Conservation (phyloP, 2,797 vertebrate genomes). For the Enteromius trimaculatus region DNA sequence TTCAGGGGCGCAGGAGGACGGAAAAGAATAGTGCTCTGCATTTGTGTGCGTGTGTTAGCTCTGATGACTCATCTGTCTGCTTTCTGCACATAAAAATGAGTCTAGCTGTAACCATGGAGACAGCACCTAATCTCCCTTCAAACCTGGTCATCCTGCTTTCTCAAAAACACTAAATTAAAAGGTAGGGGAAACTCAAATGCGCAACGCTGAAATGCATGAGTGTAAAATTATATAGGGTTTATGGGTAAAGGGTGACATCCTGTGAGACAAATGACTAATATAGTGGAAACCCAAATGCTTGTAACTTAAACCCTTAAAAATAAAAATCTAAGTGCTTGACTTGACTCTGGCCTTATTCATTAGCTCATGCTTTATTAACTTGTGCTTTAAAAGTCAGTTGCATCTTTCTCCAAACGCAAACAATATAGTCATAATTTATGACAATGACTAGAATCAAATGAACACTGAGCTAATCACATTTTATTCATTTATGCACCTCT, state of each 20-base stretch:
- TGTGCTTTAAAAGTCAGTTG: too few species aligned
- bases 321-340: background rate
- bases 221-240: background rate
- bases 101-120: conserved; percentile 72
- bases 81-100: conserved; percentile 66
- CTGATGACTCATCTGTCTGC: conserved; percentile 69
- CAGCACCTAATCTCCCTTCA: conserved; percentile 52
- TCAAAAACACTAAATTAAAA: conserved; percentile 35
- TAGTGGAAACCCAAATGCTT: background rate
- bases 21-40: conserved; percentile 14
- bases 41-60: conserved; percentile 19
- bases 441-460: background rate
- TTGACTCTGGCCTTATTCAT: background rate
- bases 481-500: background rate
- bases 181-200: background rate
- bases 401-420: background rate
- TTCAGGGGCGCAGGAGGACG: conserved; percentile 34
- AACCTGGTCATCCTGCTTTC: conserved; percentile 13
- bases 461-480: background rate
- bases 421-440: conserved; percentile 2
- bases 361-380: background rate
- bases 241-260: conserved; percentile 11
- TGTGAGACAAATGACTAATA: background rate
- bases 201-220: background rate
- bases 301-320: background rate